A percentile compares a stretch with the other conserved stretches of the same genome.
Evolutionary conservation across 2,113 vertebrate genomes (phyloP).

Genomic region (Chloroceryle aenea): DNA sequence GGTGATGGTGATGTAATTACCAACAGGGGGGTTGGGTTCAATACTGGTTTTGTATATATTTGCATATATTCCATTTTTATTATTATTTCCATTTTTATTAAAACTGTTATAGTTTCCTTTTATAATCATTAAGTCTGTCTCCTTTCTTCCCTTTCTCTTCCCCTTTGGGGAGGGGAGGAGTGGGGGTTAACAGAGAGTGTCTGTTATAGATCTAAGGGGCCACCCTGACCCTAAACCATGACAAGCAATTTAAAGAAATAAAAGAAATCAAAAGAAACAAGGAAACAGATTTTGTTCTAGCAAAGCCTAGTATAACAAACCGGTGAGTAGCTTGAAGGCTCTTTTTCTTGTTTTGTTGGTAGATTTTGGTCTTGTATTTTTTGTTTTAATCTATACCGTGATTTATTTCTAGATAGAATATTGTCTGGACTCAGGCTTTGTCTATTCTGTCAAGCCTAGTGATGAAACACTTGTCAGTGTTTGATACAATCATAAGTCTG

Average conservation of each 20-base stretch:
- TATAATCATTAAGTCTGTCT: no score
- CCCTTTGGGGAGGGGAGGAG: no score
- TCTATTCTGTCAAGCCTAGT: background rate
- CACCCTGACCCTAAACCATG: no score
- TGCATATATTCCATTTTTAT: no score
- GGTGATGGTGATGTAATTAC: no score
- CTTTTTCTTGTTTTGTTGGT: background rate
- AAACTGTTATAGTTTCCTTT: no score
- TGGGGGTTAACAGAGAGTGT: no score
- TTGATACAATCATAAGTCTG: background rate
- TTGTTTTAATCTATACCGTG: background rate
- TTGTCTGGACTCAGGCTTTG: background rate
- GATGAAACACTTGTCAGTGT: constrained; percentile 1
- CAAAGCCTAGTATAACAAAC: background rate
- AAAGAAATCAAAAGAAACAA: background rate
- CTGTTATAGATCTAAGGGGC: no score
- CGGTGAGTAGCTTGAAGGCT: background rate
- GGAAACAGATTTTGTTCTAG: background rate
- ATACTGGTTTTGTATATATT: no score
- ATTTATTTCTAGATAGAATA: background rate
- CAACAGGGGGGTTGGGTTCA: no score
- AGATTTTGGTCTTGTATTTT: background rate
- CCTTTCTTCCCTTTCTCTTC: no score
- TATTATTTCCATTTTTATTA: no score
- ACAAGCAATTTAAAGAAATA: background rate